These are phyloP conservation scores for Acrobasis repandana DNA, from an alignment of 2,888 invertebrate genomes.

Conservation along the genomic window DNA sequence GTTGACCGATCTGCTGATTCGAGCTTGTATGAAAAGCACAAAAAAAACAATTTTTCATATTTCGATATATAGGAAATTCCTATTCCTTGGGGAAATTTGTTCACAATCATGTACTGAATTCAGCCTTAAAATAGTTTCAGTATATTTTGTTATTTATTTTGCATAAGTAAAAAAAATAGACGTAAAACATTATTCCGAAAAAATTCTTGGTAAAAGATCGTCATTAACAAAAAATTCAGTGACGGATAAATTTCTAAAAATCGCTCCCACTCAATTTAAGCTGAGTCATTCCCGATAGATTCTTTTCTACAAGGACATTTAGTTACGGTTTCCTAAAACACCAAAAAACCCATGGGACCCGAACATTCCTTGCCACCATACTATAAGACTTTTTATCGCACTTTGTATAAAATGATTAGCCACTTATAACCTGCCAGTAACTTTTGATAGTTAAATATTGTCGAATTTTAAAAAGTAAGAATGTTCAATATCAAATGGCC, in stretches of 20 bases:
- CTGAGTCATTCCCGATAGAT: conserved; percentile 53
- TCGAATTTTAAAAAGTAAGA: conserved; percentile 35
- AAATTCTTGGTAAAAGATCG: not conserved
- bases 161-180: no score
- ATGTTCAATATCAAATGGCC: conserved; percentile 5
- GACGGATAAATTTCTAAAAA: conserved; percentile 21
- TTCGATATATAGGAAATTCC: no score
- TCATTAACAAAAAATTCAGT: not conserved
- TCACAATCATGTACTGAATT: no score
- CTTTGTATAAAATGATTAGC: conserved; percentile 49
- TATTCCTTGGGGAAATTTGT: no score
- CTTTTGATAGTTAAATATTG: conserved; percentile 27
- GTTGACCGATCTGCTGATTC: no score
- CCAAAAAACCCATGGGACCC: conserved; percentile 73
- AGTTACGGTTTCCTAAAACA: conserved; percentile 64
- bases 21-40: no score
- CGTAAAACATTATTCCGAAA: no score
- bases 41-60: no score
- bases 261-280: conserved; percentile 42
- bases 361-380: conserved; percentile 64
- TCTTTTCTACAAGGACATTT: conserved; percentile 64
- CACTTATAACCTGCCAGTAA: conserved; percentile 37
- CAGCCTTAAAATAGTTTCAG: no score
- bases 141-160: no score
- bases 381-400: conserved; percentile 47